Evolutionary conservation across 2,888 invertebrate species (phyloP).

Genomic region (Latheticus oryzae): DNA sequence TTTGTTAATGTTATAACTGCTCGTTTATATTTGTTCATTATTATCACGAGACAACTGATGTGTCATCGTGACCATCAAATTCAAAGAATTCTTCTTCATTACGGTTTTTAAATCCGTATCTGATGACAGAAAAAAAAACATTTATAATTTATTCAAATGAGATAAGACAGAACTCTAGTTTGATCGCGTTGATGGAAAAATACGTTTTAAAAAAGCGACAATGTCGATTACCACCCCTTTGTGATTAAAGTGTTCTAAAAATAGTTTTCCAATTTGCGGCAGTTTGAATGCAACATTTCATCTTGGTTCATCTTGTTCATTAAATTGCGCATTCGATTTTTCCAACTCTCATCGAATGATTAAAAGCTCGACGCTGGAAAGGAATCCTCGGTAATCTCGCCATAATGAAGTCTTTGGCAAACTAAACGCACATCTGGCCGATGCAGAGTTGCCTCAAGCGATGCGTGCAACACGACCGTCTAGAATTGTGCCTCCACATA

Average conservation of each 20-base stretch:
- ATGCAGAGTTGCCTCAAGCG: neutral
- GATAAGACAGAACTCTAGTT: no score
- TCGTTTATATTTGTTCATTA: neutral
- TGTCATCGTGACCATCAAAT: slow-evolving; percentile 1
- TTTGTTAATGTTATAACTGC: slow-evolving; percentile 1
- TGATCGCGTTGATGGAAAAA: neutral
- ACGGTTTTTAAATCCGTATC: neutral
- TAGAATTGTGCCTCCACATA: neutral
- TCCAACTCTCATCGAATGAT: slow-evolving; percentile 7
- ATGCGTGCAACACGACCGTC: slow-evolving; percentile 21
- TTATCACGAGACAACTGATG: neutral
- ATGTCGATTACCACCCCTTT: slow-evolving; percentile 1
- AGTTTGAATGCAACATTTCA: neutral
- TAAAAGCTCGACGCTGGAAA: slow-evolving; percentile 7
- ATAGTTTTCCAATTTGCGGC: slow-evolving; percentile 2
- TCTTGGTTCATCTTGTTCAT: neutral
- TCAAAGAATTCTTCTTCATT: slow-evolving; percentile 1
- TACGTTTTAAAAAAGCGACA: neutral
- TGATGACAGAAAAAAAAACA: neutral
- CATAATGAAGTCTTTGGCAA: slow-evolving; percentile 24
- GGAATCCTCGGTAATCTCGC: slow-evolving; percentile 11
- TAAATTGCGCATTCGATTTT: slow-evolving; percentile 18
- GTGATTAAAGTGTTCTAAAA: slow-evolving; percentile 12
- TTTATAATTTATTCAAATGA: neutral
- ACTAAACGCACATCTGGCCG: slow-evolving; percentile 13